Conservation (phyloP, 2,888 invertebrate genomes). For the Prosopocoilus inquinatus region DNA sequence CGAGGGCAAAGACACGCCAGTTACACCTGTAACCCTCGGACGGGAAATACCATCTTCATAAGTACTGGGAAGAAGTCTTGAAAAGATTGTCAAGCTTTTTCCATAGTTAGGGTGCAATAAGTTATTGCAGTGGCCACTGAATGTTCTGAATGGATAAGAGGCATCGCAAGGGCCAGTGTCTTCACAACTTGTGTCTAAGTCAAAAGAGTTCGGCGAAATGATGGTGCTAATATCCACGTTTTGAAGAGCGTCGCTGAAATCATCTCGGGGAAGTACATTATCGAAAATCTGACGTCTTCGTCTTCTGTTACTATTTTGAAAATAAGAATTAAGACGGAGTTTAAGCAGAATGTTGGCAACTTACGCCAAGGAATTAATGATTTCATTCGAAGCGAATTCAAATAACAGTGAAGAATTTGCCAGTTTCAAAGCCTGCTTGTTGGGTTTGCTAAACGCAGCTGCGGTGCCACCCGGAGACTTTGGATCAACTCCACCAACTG, state of each 20-base stretch:
- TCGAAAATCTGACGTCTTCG: conserved; percentile 75
- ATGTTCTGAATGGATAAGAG: conserved; percentile 67
- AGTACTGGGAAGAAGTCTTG: conserved; percentile 77
- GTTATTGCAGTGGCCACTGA: conserved; percentile 87
- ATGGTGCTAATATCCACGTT: conserved; percentile 76
- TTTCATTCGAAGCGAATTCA: conserved; percentile 84
- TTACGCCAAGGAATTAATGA: conserved; percentile 64
- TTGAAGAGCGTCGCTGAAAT: conserved; percentile 65
- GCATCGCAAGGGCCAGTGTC: conserved; percentile 71
- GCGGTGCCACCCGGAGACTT: conserved; percentile 84
- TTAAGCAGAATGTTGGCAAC: conserved; percentile 16
- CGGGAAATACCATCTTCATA: conserved; percentile 89
- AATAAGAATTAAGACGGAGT: conserved; percentile 1
- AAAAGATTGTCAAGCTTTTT: conserved; percentile 81
- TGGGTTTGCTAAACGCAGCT: conserved; percentile 88
- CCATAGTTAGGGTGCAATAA: conserved; percentile 78
- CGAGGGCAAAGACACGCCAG: conserved; percentile 77
- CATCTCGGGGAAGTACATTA: conserved; percentile 56
- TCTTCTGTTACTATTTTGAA: conserved; percentile 54
- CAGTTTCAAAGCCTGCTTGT: conserved; percentile 74
- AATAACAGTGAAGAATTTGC: conserved; percentile 85
- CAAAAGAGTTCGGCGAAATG: conserved; percentile 61
- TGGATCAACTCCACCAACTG: conserved; percentile 79
- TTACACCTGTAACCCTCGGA: conserved; percentile 71
- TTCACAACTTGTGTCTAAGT: conserved; percentile 69